Evolutionary conservation across 2,113 vertebrate species (phyloP).

Genomic region (Sphyrna mokarran): DNA sequence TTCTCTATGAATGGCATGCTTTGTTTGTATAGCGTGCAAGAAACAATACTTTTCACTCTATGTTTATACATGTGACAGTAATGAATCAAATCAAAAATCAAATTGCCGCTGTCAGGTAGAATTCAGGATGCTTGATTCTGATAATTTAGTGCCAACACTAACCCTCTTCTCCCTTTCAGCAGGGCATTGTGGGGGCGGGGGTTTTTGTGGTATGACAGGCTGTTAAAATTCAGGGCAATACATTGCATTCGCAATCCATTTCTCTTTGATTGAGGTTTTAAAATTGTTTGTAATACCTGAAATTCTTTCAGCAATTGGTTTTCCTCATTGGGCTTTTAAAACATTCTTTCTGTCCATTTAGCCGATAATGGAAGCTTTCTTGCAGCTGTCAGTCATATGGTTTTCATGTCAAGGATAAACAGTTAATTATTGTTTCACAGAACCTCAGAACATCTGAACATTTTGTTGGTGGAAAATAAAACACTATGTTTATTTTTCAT

Average conservation of each 20-base stretch:
- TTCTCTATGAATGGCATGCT: no score
- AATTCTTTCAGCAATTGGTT: not conserved
- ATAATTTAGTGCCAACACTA: not conserved
- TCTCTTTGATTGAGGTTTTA: not conserved
- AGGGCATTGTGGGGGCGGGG: no score
- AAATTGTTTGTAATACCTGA: not conserved
- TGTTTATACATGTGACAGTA: no score
- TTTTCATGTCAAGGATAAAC: not conserved
- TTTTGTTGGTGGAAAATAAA: not conserved
- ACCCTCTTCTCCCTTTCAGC: not conserved
- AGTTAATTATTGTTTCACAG: slow-evolving; percentile 17
- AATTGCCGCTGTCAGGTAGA: no score
- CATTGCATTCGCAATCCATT: not conserved
- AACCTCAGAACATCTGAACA: not conserved
- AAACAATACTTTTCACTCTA: no score
- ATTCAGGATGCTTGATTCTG: not conserved
- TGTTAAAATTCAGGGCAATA: not conserved
- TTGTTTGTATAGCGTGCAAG: no score
- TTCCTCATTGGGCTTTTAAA: not conserved
- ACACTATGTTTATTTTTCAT: not conserved
- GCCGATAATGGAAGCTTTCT: slow-evolving; percentile 3
- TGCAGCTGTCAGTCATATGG: not conserved
- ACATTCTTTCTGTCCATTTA: not conserved
- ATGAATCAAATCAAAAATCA: no score
- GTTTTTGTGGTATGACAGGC: not conserved